These are phyloP conservation scores for Alcis repandata DNA, from an alignment of 2,888 invertebrate genomes.

Conservation along the genomic window DNA sequence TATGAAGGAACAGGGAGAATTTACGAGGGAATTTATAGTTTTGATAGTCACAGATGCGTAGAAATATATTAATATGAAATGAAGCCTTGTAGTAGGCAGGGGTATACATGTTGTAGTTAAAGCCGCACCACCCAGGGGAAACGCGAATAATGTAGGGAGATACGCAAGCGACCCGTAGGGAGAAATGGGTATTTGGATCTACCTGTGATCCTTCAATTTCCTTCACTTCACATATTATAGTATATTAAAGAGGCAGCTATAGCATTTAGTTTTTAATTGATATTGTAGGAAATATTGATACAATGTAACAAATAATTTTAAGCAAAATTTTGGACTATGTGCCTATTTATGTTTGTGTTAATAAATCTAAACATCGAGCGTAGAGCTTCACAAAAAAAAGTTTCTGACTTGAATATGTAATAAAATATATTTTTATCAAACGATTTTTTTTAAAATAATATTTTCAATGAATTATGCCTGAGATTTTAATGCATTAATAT, in stretches of 20 bases:
- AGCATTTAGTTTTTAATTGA: not conserved
- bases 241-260: not conserved
- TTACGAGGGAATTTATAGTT: constrained; percentile 41
- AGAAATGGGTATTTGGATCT: constrained; percentile 68
- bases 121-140: constrained; percentile 44
- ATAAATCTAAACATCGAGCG: too few relatives aligned
- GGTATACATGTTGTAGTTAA: constrained; percentile 41
- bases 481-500: too few relatives aligned
- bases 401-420: too few relatives aligned
- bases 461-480: too few relatives aligned
- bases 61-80: constrained; percentile 65
- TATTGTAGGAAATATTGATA: too few relatives aligned
- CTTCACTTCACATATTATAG: constrained; percentile 38
- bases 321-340: too few relatives aligned
- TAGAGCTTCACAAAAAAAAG: too few relatives aligned
- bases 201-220: constrained; percentile 65
- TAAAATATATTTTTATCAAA: too few relatives aligned
- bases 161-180: constrained; percentile 52
- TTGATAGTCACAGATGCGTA: constrained; percentile 52
- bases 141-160: constrained; percentile 37
- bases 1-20: constrained; percentile 26
- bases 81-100: constrained; percentile 49
- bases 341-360: too few relatives aligned
- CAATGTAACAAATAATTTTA: too few relatives aligned
- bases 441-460: too few relatives aligned